These are phyloP conservation scores for Eupithecia pulchellata DNA, from an alignment of 2,888 invertebrate species.

Conservation along the genomic window DNA sequence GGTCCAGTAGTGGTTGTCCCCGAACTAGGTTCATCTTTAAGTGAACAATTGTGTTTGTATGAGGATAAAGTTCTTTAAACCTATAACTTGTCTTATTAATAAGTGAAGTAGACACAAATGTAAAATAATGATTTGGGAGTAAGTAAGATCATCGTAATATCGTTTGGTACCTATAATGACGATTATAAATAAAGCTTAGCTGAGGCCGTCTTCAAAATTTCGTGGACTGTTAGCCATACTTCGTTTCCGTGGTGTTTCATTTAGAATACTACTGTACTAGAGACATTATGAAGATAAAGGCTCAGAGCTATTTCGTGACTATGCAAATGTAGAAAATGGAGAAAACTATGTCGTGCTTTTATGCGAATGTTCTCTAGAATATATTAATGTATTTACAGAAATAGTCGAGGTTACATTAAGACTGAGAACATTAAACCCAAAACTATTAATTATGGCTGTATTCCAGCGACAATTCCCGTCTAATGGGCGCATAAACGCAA, in stretches of 20 bases:
- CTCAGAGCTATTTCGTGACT: not conserved
- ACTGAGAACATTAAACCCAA: constrained; percentile 30
- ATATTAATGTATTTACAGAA: not conserved
- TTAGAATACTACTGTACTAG: not conserved
- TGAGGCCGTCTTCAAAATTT: too few relatives aligned
- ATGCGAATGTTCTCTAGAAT: not conserved
- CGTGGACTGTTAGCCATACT: not conserved
- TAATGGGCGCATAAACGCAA: constrained; percentile 12
- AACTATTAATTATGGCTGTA: constrained; percentile 45
- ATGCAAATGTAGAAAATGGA: not conserved
- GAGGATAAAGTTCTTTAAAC: too few relatives aligned
- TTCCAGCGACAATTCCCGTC: constrained; percentile 25
- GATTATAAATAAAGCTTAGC: too few relatives aligned
- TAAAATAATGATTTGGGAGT: too few relatives aligned
- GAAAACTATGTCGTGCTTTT: not conserved
- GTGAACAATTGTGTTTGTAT: too few relatives aligned
- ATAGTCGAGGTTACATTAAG: constrained; percentile 8
- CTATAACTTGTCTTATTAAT: too few relatives aligned
- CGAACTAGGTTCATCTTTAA: too few relatives aligned
- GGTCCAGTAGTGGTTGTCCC: too few relatives aligned
- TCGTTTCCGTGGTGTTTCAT: too few relatives aligned
- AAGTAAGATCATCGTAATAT: too few relatives aligned
- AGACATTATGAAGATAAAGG: not conserved
- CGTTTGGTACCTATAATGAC: not conserved
- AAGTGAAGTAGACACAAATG: too few relatives aligned